Percentiles rank a stretch among this genome's conserved stretches.
Evolutionary conservation across 2,888 invertebrate species (phyloP).

Genomic region (Athrips mouffetella): DNA sequence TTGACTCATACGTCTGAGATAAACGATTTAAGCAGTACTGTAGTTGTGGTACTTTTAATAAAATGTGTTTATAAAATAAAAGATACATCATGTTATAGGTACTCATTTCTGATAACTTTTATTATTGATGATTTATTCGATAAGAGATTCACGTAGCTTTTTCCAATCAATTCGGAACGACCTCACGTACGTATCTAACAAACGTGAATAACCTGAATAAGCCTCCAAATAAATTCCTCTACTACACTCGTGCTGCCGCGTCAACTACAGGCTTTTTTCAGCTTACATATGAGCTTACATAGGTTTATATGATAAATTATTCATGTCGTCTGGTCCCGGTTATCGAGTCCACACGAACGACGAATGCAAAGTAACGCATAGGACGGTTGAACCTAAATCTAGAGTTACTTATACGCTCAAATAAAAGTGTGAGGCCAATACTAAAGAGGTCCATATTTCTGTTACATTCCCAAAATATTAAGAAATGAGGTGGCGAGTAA

Average conservation of each 20-base stretch:
- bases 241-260: conserved; percentile 24
- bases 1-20: no score
- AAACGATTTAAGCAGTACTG: no score
- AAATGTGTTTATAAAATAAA: no score
- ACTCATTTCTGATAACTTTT: background rate
- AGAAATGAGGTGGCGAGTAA: no score
- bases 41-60: no score
- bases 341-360: conserved; percentile 36
- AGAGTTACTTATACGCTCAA: no score
- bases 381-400: no score
- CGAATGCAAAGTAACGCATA: conserved; percentile 40
- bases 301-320: conserved; percentile 42
- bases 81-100: conserved; percentile 1
- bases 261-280: conserved; percentile 29
- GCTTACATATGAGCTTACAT: conserved; percentile 7
- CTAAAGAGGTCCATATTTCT: no score
- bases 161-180: background rate
- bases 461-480: no score
- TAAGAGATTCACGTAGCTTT: background rate
- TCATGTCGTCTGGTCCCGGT: conserved; percentile 41
- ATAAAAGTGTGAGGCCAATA: no score
- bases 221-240: background rate
- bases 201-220: background rate
- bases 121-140: background rate
- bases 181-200: background rate